Evolutionary conservation across 2,797 vertebrate species (phyloP).

Genomic region (Etheostoma perlongum): DNA sequence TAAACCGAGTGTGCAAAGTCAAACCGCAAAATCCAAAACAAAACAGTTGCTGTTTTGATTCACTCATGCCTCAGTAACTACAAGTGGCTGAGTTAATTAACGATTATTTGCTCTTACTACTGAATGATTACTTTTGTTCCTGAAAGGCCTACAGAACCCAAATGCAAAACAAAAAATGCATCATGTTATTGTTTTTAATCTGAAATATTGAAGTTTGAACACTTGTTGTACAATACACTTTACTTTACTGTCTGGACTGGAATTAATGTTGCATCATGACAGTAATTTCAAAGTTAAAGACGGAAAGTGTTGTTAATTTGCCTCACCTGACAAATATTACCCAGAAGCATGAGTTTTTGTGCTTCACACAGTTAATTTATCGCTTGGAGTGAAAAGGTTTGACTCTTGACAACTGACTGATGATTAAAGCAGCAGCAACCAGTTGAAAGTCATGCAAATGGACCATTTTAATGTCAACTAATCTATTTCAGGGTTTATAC

Average conservation of each 20-base stretch:
- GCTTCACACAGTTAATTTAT: slow-evolving; percentile 34
- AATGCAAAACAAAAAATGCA: slow-evolving; percentile 17
- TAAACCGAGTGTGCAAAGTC: slow-evolving; percentile 61
- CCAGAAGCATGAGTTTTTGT: slow-evolving; percentile 24
- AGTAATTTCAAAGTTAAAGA: slow-evolving; percentile 16
- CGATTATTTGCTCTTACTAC: slow-evolving; percentile 56
- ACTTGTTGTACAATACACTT: not conserved
- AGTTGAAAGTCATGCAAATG: slow-evolving; percentile 35
- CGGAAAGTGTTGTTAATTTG: slow-evolving; percentile 20
- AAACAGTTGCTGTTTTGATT: slow-evolving; percentile 63
- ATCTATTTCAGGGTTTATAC: slow-evolving; percentile 40
- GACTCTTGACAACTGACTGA: slow-evolving; percentile 43
- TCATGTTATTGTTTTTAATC: slow-evolving; percentile 6
- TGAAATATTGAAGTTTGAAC: slow-evolving; percentile 1
- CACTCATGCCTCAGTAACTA: slow-evolving; percentile 55
- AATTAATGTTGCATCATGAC: no score
- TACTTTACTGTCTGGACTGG: no score
- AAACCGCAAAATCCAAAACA: slow-evolving; percentile 65
- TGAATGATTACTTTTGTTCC: slow-evolving; percentile 33
- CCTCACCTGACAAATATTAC: slow-evolving; percentile 31
- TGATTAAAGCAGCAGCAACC: slow-evolving; percentile 42
- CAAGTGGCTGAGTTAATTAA: slow-evolving; percentile 60
- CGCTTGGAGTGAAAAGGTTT: slow-evolving; percentile 25
- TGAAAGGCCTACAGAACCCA: not conserved
- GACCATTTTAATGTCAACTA: slow-evolving; percentile 20